Base-by-base conservation (phyloP, 2,888 invertebrate genomes). In the Leptinotarsa juncta region DNA sequence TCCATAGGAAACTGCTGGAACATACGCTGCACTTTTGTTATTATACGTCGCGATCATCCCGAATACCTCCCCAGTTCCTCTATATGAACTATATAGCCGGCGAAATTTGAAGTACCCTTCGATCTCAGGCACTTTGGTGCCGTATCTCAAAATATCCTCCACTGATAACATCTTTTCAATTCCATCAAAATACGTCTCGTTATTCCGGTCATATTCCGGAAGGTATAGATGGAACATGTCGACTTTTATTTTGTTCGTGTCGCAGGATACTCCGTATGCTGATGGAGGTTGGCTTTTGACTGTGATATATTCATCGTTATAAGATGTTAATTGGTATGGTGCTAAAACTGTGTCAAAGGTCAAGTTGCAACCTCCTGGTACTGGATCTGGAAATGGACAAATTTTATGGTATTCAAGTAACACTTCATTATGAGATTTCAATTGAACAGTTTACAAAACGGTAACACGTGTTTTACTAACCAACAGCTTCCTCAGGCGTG, bases 341-440 rank as follows among this genome's bases (percentile, higher is more conserved):
- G 93, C 90, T 78, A 90, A 89, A 79, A 90, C 88, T 4, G 78
- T 81, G 57, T 91, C 86, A 79, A 92, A 92, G 82, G 93, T 93
- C 90, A 93, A 90, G 83, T 94, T 95, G 84, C 95, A 95, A 20
- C 94, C 95, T 55, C 95, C 95, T 20, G 95, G 94, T 79, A 94
- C 88, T 0, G 95, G 95, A 84, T 92, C 95, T 95, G 86, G 76
- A 89, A 73, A 53, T 62, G 78, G 82, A 80, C 3, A 50, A 51
- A 68, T 49, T 12, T 42, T 42, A 42, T 42, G 12, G 42, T 42
- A 42, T 42, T 42, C 10, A 42, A 42, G 10, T 10, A 42, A 42
- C 42, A 42, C 0, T 10, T 10, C 10, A 10, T 42, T 42, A 42
- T 42, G 42, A 10, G 0, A 42, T 42, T 42, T 42, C 42, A 42